Base-by-base conservation (phyloP, 2,113 vertebrate genomes). In the Sebastes fasciatus region DNA sequence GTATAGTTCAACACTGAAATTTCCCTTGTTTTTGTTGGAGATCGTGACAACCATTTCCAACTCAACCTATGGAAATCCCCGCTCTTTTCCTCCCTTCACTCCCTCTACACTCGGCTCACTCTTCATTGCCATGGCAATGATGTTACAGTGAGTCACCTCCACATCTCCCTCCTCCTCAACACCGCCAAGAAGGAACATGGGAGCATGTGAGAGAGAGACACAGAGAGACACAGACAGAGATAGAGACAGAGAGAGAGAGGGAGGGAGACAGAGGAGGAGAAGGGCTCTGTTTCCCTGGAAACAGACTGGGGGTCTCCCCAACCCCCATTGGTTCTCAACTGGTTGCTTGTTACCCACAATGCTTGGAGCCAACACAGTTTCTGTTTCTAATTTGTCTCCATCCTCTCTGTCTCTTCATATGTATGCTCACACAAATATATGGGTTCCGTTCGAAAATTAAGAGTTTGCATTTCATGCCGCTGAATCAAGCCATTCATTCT, bases 61-160 rank as follows among this genome's bases (percentile, higher is more conserved):
- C 51, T 82, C 48, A 77, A 69, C 74, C 77, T 76, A 71, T 83
- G 83, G 86, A 92, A 82, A 89, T 70, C 80, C 89, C 80, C 34
- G 8, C 73, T 87, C 70, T 64, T 48, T 77, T 62, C 58, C 80
- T 87, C 66, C 69, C 79, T 49, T 81, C 65, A 43, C 57, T 79
- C 82, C 54, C 80, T 66, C 77, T 73, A 67, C 80, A 68, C 77
- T 80, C 40, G 21, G 73, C 87, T 89, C 83, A 9, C 86, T 90
- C 80, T 86, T 81, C 82, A 94, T 94, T 88, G 91, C 92, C 92
- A 94, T 93, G 92, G 90, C 90, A 90, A 94, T 94, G 89, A 92
- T 93, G 87, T 89, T 94, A 91, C 89, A 92, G 91, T 94, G 94
- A 94, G 92, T 95, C 94, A 92, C 94, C 90, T 92, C 91, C 87